Evolutionary conservation across 2,888 invertebrate genomes (phyloP), one percentile per base, ranked within the genome.

Genomic region (Papilio gigon): DNA sequence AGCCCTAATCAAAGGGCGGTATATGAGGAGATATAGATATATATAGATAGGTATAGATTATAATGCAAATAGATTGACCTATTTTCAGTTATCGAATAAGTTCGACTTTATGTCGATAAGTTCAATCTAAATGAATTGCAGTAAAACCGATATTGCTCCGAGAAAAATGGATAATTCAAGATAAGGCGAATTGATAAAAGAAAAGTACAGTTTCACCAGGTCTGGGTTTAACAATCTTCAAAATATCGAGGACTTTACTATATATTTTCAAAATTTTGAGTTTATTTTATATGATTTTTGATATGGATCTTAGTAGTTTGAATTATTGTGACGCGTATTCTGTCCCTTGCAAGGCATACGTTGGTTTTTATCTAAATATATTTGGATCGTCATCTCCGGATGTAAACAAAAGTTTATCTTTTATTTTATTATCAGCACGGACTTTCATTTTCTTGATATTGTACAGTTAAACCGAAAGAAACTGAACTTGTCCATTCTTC

Each of bases 91-190:
- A 22, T 22, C 17, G 22, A 33, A 22, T 20, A 35, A n/a, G n/a
- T n/a, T n/a, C 35, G 33, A 9, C 14, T 47, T 61, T 17, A 47
- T 20, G 14, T 5, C 30, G 62, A 62, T 30, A 62, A 62, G 44
- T 44, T 20, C 20, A 62, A 50, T 50, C 44, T 22, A 63, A 47
- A 47, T 63, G 33, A 63, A 14, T 44, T 27, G 40, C 27, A 40
- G 17, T 64, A 64, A 63, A 64, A 64, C 25, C 53, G 40, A 17
- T 42, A 56, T 56, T 65, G 27, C 14, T 35, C 8, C 27, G 56
- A 65, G 56, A 56, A 65, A 63, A 37, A 35, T 40, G 40, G 27
- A 53, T 30, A 35, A 50, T 22, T 22, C 20, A 47, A 50, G 63
- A 63, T 63, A 63, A 47, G 20, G 35, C 6, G 14, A 33, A 14